Conservation (phyloP, 2,888 invertebrate species). For the Arctia plantaginis region DNA sequence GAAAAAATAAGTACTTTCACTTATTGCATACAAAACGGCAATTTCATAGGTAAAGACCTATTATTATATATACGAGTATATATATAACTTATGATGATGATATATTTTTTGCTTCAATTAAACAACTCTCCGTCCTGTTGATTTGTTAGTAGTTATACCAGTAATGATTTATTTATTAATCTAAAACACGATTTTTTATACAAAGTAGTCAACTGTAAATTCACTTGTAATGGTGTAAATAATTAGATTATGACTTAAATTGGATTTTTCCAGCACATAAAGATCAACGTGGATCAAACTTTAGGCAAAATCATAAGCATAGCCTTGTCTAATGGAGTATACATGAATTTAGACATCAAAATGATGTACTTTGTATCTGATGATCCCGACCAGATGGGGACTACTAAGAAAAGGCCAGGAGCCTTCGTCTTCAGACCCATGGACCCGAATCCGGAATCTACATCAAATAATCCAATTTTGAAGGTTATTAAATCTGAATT, state of each 20-base stretch:
- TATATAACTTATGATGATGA: no score
- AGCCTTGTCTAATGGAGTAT: constrained; percentile 76
- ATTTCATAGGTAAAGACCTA: no score
- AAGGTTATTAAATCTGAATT: constrained; percentile 83
- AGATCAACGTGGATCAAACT: constrained; percentile 81
- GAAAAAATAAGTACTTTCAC: no score
- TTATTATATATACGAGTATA: no score
- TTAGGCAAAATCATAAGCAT: constrained; percentile 74
- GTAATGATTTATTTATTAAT: no score
- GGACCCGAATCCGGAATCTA: constrained; percentile 48
- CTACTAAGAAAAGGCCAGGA: constrained; percentile 90
- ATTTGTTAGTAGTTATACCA: no score
- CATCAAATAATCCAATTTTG: constrained; percentile 28
- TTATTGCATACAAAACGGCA: no score
- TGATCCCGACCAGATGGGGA: constrained; percentile 87
- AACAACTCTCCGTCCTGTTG: no score
- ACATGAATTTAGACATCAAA: constrained; percentile 69
- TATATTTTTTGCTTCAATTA: no score
- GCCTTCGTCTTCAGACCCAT: constrained; percentile 93
- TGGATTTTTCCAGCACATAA: constrained; percentile 73
- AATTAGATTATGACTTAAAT: not conserved
- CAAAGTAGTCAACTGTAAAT: not conserved
- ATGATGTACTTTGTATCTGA: constrained; percentile 91
- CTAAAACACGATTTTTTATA: no score
- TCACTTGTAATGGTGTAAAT: not conserved